Conservation (phyloP, 2,113 vertebrate species). For the Vimba vimba region DNA sequence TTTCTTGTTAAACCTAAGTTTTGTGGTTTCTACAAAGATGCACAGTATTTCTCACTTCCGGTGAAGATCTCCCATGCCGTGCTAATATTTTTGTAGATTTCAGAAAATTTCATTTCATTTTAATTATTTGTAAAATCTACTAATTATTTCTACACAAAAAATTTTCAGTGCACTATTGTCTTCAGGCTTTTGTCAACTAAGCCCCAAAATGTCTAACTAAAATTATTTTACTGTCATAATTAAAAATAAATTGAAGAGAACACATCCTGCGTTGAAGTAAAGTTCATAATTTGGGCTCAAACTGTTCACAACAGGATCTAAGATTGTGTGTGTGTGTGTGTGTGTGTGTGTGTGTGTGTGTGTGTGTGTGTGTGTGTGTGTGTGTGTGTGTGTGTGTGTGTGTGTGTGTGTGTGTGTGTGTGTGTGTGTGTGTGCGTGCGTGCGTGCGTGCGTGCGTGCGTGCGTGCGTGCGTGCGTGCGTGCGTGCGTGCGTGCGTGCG, state of each 20-base stretch:
- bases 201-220: neutral
- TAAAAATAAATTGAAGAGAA: neutral
- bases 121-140: no score
- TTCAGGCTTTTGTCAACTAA: conserved; percentile 1
- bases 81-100: neutral
- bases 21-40: neutral
- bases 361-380: neutral
- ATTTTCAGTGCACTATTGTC: neutral
- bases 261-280: neutral
- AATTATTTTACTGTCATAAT: neutral
- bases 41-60: neutral
- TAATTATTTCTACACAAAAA: no score
- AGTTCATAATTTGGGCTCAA: neutral
- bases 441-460: no score
- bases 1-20: neutral
- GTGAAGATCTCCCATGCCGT: neutral
- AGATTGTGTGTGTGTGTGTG: neutral
- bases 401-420: neutral
- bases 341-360: neutral
- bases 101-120: no score
- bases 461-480: no score
- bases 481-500: neutral
- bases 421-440: neutral
- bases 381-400: neutral
- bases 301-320: neutral